phyloP scores from a whole-genome alignment of 2,797 vertebrate species.

The Aphelocoma californica region DNA sequence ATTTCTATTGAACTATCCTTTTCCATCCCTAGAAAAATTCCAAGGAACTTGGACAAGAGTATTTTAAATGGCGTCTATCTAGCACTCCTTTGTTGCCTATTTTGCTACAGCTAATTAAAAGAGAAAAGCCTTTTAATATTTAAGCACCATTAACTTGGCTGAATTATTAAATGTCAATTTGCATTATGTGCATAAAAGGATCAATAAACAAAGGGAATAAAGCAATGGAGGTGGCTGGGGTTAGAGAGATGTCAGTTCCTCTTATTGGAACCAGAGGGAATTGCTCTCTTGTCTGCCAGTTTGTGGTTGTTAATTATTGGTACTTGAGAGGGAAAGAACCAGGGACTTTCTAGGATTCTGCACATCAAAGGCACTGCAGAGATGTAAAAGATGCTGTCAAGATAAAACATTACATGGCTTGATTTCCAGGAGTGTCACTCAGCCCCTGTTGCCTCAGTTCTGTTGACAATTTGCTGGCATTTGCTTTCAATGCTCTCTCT shows the following conservation, averaged over 20 bases:
- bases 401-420: slow-evolving; percentile 37
- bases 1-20: neutral
- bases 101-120: slow-evolving; percentile 72
- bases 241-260: slow-evolving; percentile 55
- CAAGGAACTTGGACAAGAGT: neutral
- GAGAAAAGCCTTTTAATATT: slow-evolving; percentile 77
- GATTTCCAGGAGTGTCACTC: neutral
- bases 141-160: slow-evolving; percentile 75
- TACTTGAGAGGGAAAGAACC: neutral
- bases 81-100: slow-evolving; percentile 56
- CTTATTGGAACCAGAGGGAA: slow-evolving; percentile 35
- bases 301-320: slow-evolving; percentile 32
- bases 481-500: neutral
- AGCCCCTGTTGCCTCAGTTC: neutral
- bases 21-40: neutral
- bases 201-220: slow-evolving; percentile 73
- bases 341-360: neutral
- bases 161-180: slow-evolving; percentile 80
- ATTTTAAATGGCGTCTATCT: slow-evolving; percentile 40
- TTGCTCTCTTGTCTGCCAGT: neutral
- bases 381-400: slow-evolving; percentile 13
- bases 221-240: slow-evolving; percentile 29
- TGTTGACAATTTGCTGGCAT: neutral
- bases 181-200: slow-evolving; percentile 75
- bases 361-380: neutral